Conservation (phyloP, 2,797 vertebrate genomes). For the Clarias pachynema region DNA sequence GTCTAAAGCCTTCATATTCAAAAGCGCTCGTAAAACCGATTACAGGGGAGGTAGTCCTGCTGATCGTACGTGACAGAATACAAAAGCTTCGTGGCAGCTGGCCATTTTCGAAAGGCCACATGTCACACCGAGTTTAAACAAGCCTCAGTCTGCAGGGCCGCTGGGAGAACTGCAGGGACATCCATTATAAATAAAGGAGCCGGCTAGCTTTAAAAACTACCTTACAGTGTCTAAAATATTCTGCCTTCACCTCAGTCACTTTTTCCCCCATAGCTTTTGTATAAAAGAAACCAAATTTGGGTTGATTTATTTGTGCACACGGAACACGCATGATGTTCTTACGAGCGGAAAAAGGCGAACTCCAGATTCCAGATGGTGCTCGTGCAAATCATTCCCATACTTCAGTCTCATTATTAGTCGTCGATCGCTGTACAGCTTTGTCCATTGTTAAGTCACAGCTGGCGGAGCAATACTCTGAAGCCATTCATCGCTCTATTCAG, state of each 20-base stretch:
- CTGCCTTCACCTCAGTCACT: neutral
- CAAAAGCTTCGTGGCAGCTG: slow-evolving; percentile 22
- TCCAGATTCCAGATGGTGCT: neutral
- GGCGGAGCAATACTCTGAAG: neutral
- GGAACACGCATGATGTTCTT: neutral
- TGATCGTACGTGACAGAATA: slow-evolving; percentile 9
- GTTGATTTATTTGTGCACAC: neutral
- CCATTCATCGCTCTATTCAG: slow-evolving; percentile 3
- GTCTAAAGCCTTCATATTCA: neutral
- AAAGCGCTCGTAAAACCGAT: neutral
- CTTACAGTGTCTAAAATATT: neutral
- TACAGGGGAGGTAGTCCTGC: neutral
- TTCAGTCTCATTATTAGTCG: slow-evolving; percentile 9
- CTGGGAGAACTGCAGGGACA: slow-evolving; percentile 7
- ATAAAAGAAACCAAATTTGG: neutral
- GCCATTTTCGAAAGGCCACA: slow-evolving; percentile 29
- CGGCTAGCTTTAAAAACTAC: neutral
- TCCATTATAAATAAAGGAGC: slow-evolving; percentile 26
- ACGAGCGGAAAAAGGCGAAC: neutral
- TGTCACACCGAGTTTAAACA: slow-evolving; percentile 32
- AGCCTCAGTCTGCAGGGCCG: slow-evolving; percentile 16
- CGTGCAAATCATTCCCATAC: neutral
- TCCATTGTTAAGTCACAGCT: neutral
- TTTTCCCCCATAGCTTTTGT: neutral
- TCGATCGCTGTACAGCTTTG: slow-evolving; percentile 1